These are phyloP conservation scores for Syrrhaptes paradoxus DNA, from an alignment of 2,113 vertebrate genomes.

Conservation along the genomic window DNA sequence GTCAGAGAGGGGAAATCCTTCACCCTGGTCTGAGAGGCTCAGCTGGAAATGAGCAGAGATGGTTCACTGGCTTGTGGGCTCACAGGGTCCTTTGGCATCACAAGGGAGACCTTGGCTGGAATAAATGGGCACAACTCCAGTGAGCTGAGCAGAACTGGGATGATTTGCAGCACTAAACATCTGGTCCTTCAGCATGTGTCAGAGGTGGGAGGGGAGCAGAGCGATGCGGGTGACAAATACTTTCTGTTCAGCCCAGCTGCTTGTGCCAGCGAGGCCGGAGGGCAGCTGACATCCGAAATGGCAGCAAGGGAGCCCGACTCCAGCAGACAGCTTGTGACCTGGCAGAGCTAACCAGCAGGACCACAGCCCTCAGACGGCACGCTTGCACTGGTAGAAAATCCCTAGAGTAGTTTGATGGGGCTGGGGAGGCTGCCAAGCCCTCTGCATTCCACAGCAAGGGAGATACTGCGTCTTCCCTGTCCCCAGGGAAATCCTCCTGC, in stretches of 20 bases:
- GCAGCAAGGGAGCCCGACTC: neutral
- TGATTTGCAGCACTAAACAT: neutral
- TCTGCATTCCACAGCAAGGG: neutral
- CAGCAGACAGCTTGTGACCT: neutral
- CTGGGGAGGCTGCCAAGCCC: neutral
- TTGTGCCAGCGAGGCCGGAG: neutral
- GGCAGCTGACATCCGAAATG: rapidly evolving
- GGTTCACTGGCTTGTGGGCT: neutral
- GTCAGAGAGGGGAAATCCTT: neutral
- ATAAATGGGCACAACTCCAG: neutral
- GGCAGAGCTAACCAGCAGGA: neutral
- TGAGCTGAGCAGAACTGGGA: neutral
- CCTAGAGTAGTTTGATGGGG: neutral
- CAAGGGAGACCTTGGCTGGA: neutral
- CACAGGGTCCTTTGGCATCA: too few species aligned
- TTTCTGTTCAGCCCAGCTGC: neutral
- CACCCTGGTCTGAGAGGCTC: neutral
- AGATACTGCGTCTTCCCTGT: neutral
- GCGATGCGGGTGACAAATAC: neutral
- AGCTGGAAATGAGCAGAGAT: neutral
- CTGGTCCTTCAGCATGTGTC: neutral
- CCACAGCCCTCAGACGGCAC: rapidly evolving
- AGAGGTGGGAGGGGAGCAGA: neutral
- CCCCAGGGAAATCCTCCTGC: neutral
- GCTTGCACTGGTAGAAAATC: neutral